Conservation (phyloP, 1,140 invertebrate species). For the Pararge aegeria region DNA sequence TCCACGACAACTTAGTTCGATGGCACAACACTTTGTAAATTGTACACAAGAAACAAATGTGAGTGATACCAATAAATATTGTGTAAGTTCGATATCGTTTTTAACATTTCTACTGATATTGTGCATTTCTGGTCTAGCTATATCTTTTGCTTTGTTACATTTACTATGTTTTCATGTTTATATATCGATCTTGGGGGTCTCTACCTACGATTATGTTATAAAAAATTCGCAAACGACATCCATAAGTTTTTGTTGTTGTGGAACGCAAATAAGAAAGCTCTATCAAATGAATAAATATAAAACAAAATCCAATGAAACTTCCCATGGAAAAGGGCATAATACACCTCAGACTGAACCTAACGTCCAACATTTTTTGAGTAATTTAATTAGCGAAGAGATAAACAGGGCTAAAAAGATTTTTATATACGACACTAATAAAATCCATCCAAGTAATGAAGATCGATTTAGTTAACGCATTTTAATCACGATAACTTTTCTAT, state of each 20-base stretch:
- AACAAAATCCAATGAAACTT: constrained; percentile 17
- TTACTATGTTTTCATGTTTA: constrained; percentile 95
- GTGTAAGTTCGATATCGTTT: constrained; percentile 76
- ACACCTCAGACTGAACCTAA: constrained; percentile 30
- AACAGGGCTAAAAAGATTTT: constrained; percentile 54
- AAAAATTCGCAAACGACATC: constrained; percentile 26
- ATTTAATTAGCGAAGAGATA: constrained; percentile 57
- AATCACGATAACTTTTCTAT: no score
- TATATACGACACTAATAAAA: constrained; percentile 56
- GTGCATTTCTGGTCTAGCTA: constrained; percentile 86
- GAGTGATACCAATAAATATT: constrained; percentile 44
- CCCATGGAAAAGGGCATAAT: constrained; percentile 16
- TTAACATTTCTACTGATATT: constrained; percentile 83
- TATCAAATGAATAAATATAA: constrained; percentile 24
- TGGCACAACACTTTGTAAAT: constrained; percentile 63
- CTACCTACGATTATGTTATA: constrained; percentile 93
- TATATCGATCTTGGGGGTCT: constrained; percentile 90
- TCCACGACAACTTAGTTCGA: constrained; percentile 76
- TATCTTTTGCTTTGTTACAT: constrained; percentile 90
- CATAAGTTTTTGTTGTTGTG: constrained; percentile 12
- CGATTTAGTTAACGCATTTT: constrained; percentile 16
- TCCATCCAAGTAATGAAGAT: constrained; percentile 51
- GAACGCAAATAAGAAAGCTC: constrained; percentile 16
- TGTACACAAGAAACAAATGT: constrained; percentile 39
- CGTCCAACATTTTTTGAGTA: constrained; percentile 48